These are phyloP conservation scores for Drosophila insularis DNA, from an alignment of 1,140 invertebrate species.

Conservation along the genomic window DNA sequence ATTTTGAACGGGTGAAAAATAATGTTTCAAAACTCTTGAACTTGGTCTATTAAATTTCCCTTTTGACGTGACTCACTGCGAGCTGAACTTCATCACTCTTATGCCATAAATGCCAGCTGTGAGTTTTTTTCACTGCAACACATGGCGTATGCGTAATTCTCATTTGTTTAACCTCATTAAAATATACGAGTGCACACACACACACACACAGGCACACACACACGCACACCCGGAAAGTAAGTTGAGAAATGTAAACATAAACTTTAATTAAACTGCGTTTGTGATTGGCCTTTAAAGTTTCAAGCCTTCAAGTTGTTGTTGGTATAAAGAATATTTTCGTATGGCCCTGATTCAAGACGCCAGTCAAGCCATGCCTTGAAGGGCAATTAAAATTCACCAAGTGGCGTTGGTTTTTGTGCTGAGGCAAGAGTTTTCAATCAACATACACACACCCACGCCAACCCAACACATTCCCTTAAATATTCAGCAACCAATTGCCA, in stretches of 20 bases:
- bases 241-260: slow-evolving; percentile 4
- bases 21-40: neutral
- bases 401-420: slow-evolving; percentile 35
- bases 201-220: neutral
- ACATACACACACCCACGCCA: slow-evolving; percentile 13
- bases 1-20: neutral
- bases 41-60: neutral
- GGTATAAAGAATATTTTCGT: slow-evolving; percentile 23
- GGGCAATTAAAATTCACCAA: slow-evolving; percentile 47
- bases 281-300: slow-evolving; percentile 36
- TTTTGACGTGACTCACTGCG: neutral
- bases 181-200: neutral
- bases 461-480: slow-evolving; percentile 33
- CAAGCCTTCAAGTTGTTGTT: neutral
- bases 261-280: slow-evolving; percentile 15
- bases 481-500: slow-evolving; percentile 70
- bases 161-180: slow-evolving; percentile 18
- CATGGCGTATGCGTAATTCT: slow-evolving; percentile 15
- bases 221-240: neutral
- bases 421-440: slow-evolving; percentile 38
- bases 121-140: slow-evolving; percentile 3
- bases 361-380: neutral
- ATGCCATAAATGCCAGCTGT: slow-evolving; percentile 10
- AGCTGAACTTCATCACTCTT: neutral
- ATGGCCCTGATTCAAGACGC: slow-evolving; percentile 26